Evolutionary conservation across 1,140 invertebrate species (phyloP), one percentile per base, ranked within the genome.

Genomic region (Anthonomus grandis): DNA sequence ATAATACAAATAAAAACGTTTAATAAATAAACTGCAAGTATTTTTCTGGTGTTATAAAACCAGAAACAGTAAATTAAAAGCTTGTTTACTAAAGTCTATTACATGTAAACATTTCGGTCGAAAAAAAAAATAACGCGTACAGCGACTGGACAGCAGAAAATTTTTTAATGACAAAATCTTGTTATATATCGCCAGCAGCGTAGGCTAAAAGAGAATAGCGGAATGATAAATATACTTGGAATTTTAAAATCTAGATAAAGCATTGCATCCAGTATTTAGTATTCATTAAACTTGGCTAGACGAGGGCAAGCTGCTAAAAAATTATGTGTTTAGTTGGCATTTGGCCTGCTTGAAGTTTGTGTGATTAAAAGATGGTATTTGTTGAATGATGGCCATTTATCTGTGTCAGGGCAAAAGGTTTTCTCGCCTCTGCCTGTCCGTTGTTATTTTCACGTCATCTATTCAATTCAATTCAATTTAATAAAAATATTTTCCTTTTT

Each of bases 331-430:
- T 59, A 59, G 57, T 59, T 59, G 50, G 57, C 57, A 53, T 59
- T 59, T 59, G 47, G 57, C 48, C n/a, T n/a, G n/a, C n/a, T n/a
- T 57, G 49, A 47, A 62, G 51, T 62, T 53, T 37, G 50, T 58
- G 60, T 62, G 60, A 62, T 62, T 62, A 63, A 59, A 62, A 59
- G 60, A 63, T 63, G 60, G 60, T 59, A 59, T 63, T 63, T 59
- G 60, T 55, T 59, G 60, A 63, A 63, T 57, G 60, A 63, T 63
- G 39, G 56, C 57, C 56, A 63, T 63, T 63, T 63, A 59, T 63
- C 60, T 63, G 51, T 50, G 60, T 63, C 60, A 57, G 56, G 25
- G 22, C 25, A 48, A 56, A 63, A 57, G 60, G 59, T 63, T 58
- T 62, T 54, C 54, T 19, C 47, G 34, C 57, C 41, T 49, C 48